Percentiles rank a stretch among this genome's conserved stretches.
phyloP scores from a whole-genome alignment of 2,113 vertebrate species.

The Sakesphorus luctuosus region DNA sequence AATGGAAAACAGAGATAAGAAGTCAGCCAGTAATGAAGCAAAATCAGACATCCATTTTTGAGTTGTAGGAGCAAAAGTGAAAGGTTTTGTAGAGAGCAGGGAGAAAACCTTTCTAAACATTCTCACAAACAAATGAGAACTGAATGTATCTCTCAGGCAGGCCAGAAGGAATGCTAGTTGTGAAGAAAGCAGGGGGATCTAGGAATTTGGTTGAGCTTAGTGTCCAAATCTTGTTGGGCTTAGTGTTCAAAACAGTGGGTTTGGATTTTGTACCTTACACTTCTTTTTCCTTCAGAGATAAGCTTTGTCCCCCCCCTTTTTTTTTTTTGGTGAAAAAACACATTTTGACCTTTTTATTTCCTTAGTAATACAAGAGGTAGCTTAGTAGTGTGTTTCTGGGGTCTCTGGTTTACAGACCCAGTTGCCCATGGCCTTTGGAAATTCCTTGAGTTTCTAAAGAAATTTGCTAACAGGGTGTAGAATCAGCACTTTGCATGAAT shows the following conservation, averaged over 20 bases:
- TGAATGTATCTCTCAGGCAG: not conserved
- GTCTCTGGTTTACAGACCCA: not conserved
- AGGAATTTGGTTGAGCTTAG: not conserved
- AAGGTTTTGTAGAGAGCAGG: not conserved
- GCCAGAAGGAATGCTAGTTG: not conserved
- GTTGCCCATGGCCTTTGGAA: not conserved
- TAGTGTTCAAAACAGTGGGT: not conserved
- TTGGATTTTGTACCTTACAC: not conserved
- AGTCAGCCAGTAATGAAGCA: slow-evolving; percentile 14
- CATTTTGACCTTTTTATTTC: not conserved
- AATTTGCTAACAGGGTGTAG: not conserved
- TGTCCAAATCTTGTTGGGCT: not conserved
- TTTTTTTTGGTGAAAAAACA: not conserved
- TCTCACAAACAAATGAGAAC: not conserved
- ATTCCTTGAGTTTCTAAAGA: not conserved
- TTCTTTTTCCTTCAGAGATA: not conserved
- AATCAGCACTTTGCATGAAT: not conserved
- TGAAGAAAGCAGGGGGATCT: not conserved
- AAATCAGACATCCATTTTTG: not conserved
- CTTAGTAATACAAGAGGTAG: not conserved
- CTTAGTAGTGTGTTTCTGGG: not conserved
- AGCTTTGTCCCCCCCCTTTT: not conserved
- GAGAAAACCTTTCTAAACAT: not conserved
- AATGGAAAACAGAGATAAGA: not conserved
- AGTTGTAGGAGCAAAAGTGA: not conserved